phyloP scores from a whole-genome alignment of 2,888 invertebrate genomes.

The Marasmarcha lunaedactyla region DNA sequence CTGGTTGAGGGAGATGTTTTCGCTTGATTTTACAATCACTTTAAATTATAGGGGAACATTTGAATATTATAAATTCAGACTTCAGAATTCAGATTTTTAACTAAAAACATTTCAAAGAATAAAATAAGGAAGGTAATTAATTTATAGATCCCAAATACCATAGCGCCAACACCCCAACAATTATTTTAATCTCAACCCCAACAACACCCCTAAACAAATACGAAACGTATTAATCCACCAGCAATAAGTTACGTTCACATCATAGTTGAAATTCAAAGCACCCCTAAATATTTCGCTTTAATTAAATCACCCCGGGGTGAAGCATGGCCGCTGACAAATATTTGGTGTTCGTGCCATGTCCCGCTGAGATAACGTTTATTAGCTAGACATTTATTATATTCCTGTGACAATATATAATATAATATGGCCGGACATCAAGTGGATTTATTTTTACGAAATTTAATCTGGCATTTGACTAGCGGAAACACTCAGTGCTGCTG shows the following conservation, averaged over 20 bases:
- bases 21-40: no score
- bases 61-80: no score
- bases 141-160: no score
- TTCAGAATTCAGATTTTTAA: no score
- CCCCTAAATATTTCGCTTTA: conserved; percentile 45
- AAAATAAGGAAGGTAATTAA: no score
- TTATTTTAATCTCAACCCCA: not conserved
- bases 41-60: no score
- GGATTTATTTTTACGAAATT: not conserved
- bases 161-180: no score
- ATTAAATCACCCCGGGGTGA: conserved; percentile 48
- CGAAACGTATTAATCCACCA: not conserved
- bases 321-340: conserved; percentile 37
- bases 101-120: no score
- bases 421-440: not conserved
- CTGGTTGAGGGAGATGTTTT: no score
- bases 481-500: no score
- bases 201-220: not conserved
- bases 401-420: conserved; percentile 11
- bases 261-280: conserved; percentile 13
- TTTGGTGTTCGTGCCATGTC: conserved; percentile 34
- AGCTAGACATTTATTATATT: conserved; percentile 20
- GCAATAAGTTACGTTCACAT: conserved; percentile 6
- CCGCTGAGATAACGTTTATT: conserved; percentile 47
- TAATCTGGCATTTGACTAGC: no score